Evolutionary conservation across 2,888 invertebrate species (phyloP), one percentile per base, ranked within the genome.

Genomic region (Thereva nobilitata): DNA sequence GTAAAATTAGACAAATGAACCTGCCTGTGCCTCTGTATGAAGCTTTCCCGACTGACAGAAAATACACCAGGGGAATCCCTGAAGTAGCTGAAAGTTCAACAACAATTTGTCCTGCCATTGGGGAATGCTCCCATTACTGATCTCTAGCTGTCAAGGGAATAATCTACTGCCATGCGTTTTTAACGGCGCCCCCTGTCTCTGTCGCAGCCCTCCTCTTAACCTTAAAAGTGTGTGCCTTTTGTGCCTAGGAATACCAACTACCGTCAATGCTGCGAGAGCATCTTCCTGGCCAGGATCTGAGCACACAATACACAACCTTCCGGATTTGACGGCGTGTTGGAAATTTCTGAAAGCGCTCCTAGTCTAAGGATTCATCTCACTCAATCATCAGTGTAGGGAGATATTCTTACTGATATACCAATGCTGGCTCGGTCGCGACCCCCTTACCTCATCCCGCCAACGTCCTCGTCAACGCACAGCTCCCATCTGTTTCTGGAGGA

Each of bases 131-230:
- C 56, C 57, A 66, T 66, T 66, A 66, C 66, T 64, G 54, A 67
- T 53, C 55, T 63, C 63, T 41, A 35, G 45, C 56, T 67, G 65
- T 64, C 68, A 65, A 61, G 63, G 68, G 56, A 68, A 63, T 68
- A 68, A 66, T 66, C 66, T 56, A 55, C 50, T 66, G 56, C 66
- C 66, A 68, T 68, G 61, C 66, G 68, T 68, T 68, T 68, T 66
- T 66, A 65, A 23, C 23, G 2, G 23, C 23, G n/a, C 23, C 23
- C 23, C 23, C 59, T 59, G 59, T 44, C 61, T 61, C 59, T 38
- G 41, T 41, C 49, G 40, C 49, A 50, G 41, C 61, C 61, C 42
- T 42, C 61, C 50, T 50, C 38, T 61, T 41, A 61, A 50, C 50
- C 50, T 61, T 49, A 40, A 61, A 61, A 61, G 23, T 23, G 23